These are phyloP conservation scores for Cinclus cinclus DNA, from an alignment of 2,113 vertebrate genomes.

Conservation along the genomic window DNA sequence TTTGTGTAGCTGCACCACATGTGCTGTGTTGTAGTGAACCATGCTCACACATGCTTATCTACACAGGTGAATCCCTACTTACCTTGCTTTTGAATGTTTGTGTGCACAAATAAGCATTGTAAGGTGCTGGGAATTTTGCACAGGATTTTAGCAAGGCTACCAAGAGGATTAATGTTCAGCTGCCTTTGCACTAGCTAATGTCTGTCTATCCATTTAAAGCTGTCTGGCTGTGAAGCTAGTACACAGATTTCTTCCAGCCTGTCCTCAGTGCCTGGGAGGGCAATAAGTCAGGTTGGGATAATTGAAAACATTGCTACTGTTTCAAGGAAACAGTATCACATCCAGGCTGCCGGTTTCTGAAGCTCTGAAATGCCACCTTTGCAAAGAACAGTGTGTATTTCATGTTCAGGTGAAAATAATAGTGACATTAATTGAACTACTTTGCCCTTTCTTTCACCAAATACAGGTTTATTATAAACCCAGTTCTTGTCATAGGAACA, in stretches of 20 bases:
- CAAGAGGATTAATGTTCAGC: not conserved
- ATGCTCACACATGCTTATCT: not conserved
- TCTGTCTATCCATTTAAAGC: not conserved
- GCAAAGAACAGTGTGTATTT: not conserved
- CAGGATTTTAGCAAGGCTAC: not conserved
- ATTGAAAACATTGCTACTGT: not conserved
- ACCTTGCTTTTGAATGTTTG: not conserved
- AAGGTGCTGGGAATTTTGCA: not conserved
- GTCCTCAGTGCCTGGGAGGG: not conserved
- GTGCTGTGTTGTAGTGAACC: not conserved
- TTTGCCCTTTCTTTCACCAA: slow-evolving; percentile 2
- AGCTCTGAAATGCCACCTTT: not conserved
- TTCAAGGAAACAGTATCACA: not conserved
- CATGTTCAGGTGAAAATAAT: not conserved
- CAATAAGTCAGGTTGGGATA: not conserved
- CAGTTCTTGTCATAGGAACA: not conserved
- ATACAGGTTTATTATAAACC: not conserved
- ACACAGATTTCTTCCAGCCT: not conserved
- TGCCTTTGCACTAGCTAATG: not conserved
- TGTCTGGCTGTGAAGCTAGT: not conserved
- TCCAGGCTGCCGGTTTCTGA: not conserved
- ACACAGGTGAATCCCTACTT: not conserved
- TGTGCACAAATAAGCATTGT: not conserved
- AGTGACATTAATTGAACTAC: not conserved
- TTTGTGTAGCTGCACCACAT: not conserved